Conservation (phyloP, 2,113 vertebrate genomes). For the Gila orcuttii region DNA sequence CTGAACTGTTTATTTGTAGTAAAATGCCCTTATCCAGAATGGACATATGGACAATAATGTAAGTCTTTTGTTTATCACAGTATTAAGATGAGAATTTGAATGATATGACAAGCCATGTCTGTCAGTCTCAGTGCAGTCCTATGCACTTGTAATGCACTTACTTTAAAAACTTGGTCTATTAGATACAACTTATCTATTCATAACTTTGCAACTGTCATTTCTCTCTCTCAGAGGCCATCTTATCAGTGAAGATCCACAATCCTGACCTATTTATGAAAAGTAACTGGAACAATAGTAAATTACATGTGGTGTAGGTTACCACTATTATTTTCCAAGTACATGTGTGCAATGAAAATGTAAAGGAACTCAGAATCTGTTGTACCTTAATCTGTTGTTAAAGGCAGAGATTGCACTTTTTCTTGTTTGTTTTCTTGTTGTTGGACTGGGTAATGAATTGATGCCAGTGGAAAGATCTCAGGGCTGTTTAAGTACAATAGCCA, state of each 20-base stretch:
- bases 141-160: constrained; percentile 31
- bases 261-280: constrained; percentile 19
- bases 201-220: background rate
- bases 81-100: constrained; percentile 15
- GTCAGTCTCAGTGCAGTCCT: constrained; percentile 1
- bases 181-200: background rate
- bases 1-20: background rate
- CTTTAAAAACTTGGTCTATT: background rate
- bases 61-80: background rate
- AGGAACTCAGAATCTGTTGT: constrained; percentile 14
- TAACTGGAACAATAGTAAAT: background rate
- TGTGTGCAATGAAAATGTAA: background rate
- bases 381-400: background rate
- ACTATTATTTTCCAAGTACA: background rate
- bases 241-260: background rate
- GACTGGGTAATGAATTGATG: constrained; percentile 3
- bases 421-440: background rate
- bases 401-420: background rate
- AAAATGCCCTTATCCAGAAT: background rate
- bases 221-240: background rate
- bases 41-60: background rate
- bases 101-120: background rate
- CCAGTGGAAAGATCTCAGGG: constrained; percentile 34
- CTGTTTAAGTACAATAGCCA: constrained; percentile 26
- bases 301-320: background rate